Conservation (phyloP, 2,113 vertebrate species). For the Microtus richardsoni region DNA sequence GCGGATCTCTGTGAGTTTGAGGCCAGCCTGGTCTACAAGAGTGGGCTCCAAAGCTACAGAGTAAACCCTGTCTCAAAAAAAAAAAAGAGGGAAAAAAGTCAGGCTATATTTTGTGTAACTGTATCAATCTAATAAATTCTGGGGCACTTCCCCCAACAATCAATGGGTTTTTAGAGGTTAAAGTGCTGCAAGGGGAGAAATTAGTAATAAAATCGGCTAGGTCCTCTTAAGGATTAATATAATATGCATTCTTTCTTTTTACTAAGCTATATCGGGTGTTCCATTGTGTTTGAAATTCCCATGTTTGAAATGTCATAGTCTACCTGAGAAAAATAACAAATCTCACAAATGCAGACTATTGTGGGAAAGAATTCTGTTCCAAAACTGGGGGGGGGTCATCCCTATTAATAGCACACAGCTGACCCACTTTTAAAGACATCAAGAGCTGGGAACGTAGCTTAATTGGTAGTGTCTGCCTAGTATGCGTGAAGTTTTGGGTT, state of each 20-base stretch:
- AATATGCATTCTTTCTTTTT: background rate
- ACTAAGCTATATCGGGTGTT: background rate
- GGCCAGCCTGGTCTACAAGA: too few species aligned
- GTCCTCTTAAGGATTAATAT: background rate
- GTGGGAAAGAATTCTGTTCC: slow-evolving; percentile 9
- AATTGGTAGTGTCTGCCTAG: background rate
- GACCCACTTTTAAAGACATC: background rate
- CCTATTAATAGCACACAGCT: background rate
- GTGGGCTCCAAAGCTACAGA: too few species aligned
- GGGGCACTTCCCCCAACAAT: background rate
- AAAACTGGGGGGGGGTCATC: background rate
- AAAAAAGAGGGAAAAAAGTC: background rate
- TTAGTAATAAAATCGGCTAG: background rate
- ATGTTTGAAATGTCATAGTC: background rate
- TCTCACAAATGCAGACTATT: slow-evolving; percentile 3
- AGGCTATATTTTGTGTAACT: background rate
- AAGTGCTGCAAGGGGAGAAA: background rate
- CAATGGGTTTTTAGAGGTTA: background rate
- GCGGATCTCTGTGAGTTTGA: too few species aligned
- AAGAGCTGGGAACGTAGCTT: too few species aligned
- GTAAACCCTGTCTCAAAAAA: too few species aligned
- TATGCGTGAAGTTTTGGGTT: background rate
- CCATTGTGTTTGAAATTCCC: background rate
- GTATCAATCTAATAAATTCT: background rate
- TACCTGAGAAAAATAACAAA: slow-evolving; percentile 15